Evolutionary conservation across 2,888 invertebrate species (phyloP).

Genomic region (Ochlodes sylvanus): DNA sequence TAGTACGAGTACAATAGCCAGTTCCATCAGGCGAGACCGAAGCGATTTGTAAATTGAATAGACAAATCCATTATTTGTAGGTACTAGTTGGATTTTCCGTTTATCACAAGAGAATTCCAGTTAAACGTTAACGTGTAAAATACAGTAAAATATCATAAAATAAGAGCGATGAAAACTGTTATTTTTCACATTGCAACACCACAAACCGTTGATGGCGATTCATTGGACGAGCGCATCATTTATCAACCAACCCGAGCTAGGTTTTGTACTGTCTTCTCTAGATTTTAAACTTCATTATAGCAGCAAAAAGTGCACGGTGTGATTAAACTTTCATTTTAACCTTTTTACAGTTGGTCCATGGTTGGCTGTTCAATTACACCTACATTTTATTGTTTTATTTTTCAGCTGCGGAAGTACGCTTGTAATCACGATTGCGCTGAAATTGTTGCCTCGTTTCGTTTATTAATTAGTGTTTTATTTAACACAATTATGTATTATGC

Average conservation of each 20-base stretch:
- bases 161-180: slow-evolving; percentile 57
- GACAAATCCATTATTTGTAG: slow-evolving; percentile 28
- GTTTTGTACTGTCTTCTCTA: slow-evolving; percentile 62
- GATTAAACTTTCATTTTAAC: slow-evolving; percentile 62
- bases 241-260: slow-evolving; percentile 73
- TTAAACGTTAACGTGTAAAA: slow-evolving; percentile 32
- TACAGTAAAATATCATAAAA: slow-evolving; percentile 47
- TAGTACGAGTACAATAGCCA: background rate
- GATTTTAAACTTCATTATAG: slow-evolving; percentile 68
- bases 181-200: slow-evolving; percentile 70
- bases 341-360: slow-evolving; percentile 49
- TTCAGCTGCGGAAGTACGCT: slow-evolving; percentile 15
- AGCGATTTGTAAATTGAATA: slow-evolving; percentile 31
- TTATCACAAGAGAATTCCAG: slow-evolving; percentile 22
- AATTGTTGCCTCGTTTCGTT: slow-evolving; percentile 24
- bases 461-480: slow-evolving; percentile 20
- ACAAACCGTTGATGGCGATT: slow-evolving; percentile 75
- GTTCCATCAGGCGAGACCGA: background rate
- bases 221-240: slow-evolving; percentile 76
- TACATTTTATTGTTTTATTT: slow-evolving; percentile 27
- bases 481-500: background rate
- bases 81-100: slow-evolving; percentile 16
- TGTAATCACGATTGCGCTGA: slow-evolving; percentile 29
- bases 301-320: slow-evolving; percentile 60
- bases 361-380: slow-evolving; percentile 38